Percentiles rank a stretch among this genome's conserved stretches.
Conservation (phyloP, 2,113 vertebrate genomes). For the Microcebus murinus region DNA sequence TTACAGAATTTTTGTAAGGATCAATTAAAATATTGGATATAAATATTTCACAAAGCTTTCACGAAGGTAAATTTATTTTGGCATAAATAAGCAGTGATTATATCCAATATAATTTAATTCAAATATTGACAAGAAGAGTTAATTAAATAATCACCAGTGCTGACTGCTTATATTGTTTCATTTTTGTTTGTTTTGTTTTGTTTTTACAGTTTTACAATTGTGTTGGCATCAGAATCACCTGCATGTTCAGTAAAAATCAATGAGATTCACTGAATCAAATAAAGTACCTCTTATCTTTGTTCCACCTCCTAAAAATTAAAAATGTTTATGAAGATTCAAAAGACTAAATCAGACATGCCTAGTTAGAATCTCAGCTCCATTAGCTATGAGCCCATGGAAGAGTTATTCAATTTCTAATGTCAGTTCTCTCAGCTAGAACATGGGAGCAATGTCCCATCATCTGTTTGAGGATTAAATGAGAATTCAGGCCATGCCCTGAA, state of each 20-base stretch:
- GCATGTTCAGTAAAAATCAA: background rate
- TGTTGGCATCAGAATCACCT: background rate
- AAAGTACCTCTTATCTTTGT: background rate
- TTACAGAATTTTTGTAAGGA: background rate
- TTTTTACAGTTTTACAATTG: background rate
- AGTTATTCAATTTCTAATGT: background rate
- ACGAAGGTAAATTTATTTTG: background rate
- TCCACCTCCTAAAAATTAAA: background rate
- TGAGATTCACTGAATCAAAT: background rate
- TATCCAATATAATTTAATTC: background rate
- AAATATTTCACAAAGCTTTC: background rate
- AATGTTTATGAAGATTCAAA: background rate
- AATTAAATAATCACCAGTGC: background rate
- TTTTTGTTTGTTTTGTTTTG: background rate
- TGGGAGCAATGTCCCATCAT: fast-evolving
- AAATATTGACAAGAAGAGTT: background rate
- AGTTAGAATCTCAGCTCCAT: background rate
- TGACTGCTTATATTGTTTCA: background rate
- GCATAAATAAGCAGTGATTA: background rate
- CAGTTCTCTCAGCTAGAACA: background rate
- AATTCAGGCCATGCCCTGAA: background rate
- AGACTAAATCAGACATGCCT: background rate
- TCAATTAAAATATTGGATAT: background rate
- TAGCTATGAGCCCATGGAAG: background rate
- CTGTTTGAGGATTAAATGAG: background rate